Evolutionary conservation across 2,113 vertebrate species (phyloP).

Genomic region (Blennius ocellaris): DNA sequence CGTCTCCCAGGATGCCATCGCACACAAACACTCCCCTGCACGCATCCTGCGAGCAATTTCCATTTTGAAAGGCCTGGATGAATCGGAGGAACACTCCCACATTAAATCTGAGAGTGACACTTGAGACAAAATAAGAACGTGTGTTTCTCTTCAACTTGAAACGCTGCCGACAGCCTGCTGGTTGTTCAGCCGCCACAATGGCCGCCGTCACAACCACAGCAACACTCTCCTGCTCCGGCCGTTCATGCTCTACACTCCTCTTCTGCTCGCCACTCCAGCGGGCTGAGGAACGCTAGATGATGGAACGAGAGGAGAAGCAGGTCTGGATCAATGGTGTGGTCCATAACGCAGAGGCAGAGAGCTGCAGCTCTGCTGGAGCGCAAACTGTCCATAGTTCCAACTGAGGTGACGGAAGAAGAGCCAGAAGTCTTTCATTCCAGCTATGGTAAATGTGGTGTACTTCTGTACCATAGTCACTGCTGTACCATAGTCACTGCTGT

Average conservation of each 20-base stretch:
- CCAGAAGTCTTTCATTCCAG: background rate
- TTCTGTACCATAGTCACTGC: no score
- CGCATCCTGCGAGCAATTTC: conserved; percentile 11
- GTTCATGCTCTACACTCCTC: conserved; percentile 38
- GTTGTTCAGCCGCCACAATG: background rate
- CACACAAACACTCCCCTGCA: background rate
- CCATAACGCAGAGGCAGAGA: conserved; percentile 27
- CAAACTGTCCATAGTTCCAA: background rate
- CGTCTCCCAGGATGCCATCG: background rate
- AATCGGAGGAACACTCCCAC: conserved; percentile 7
- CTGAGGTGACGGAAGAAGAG: conserved; percentile 3
- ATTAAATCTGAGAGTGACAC: background rate
- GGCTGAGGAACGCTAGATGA: conserved; percentile 61
- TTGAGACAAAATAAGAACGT: background rate
- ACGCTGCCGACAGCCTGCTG: background rate
- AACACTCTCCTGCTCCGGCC: conserved; percentile 2
- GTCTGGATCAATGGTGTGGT: conserved; percentile 44
- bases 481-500: no score
- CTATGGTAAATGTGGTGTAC: no score
- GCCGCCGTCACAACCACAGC: background rate
- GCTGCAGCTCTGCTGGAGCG: conserved; percentile 18
- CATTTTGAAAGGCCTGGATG: conserved; percentile 31
- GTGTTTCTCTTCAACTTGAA: background rate
- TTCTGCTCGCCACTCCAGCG: conserved; percentile 38
- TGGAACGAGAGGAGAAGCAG: conserved; percentile 61